These are phyloP conservation scores for Paratilapia polleni DNA, from an alignment of 2,113 vertebrate species.

Conservation along the genomic window DNA sequence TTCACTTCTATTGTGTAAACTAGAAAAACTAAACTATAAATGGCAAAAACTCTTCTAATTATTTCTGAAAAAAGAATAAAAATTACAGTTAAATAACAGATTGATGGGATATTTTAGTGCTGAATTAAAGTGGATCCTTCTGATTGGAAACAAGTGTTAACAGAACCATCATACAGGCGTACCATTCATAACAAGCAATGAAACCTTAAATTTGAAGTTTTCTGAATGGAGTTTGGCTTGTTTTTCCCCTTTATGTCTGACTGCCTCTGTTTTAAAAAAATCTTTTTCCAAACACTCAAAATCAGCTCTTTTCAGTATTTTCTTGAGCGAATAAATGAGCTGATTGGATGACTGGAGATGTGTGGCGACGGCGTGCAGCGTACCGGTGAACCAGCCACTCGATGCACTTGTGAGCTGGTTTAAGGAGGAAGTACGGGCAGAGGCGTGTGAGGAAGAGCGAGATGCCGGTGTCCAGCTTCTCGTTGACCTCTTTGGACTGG, in stretches of 20 bases:
- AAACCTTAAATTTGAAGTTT: neutral
- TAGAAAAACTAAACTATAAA: too few relatives aligned
- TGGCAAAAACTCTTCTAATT: too few relatives aligned
- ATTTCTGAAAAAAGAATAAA: too few relatives aligned
- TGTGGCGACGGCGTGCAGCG: neutral
- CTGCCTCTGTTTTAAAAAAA: too few relatives aligned
- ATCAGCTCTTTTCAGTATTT: neutral
- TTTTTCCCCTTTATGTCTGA: neutral
- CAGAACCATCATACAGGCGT: neutral
- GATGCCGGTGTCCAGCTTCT: constrained; percentile 87
- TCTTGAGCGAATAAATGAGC: neutral
- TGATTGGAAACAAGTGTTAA: neutral
- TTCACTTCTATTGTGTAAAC: too few relatives aligned
- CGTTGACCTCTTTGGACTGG: constrained; percentile 90
- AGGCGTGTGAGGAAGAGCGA: constrained; percentile 89
- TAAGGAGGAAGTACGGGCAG: constrained; percentile 95
- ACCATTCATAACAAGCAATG: neutral
- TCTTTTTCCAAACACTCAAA: neutral
- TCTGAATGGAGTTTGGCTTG: neutral
- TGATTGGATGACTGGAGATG: neutral
- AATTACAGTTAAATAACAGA: neutral
- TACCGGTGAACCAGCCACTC: constrained; percentile 98
- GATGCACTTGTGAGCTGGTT: constrained; percentile 95
- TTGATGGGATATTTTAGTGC: too few relatives aligned
- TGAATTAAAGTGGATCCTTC: neutral